Conservation (phyloP, 2,888 invertebrate genomes). For the Scaptomyza caliginosa region DNA sequence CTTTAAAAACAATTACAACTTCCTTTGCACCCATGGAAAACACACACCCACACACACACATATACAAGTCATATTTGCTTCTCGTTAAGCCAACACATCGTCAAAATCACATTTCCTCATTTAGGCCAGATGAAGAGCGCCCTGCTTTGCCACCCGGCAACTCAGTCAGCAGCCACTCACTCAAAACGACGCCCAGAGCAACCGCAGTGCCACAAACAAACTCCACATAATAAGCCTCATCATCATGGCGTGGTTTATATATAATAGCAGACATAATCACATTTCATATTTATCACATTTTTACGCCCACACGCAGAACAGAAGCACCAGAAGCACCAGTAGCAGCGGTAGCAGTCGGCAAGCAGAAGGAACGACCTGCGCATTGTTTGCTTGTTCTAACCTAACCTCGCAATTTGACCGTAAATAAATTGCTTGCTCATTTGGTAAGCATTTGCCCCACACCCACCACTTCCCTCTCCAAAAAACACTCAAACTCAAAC, state of each 20-base stretch:
- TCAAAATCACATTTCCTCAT: conserved; percentile 81
- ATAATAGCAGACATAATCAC: conserved; percentile 81
- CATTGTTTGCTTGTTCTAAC: conserved; percentile 64
- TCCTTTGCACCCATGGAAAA: conserved; percentile 48
- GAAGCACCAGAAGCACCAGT: no score
- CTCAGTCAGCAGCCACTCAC: conserved; percentile 54
- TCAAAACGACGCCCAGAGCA: conserved; percentile 76
- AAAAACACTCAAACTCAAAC: conserved; percentile 10
- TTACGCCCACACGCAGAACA: conserved; percentile 69
- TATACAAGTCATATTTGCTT: conserved; percentile 29
- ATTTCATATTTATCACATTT: conserved; percentile 82
- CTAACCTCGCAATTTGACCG: conserved; percentile 82
- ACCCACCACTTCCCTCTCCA: no score
- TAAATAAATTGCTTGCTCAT: conserved; percentile 82
- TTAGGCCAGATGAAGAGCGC: conserved; percentile 31
- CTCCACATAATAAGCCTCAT: conserved; percentile 78
- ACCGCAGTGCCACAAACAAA: conserved; percentile 72
- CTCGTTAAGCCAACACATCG: conserved; percentile 80
- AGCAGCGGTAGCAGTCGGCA: neutral
- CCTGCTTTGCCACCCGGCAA: conserved; percentile 10
- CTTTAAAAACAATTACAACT: conserved; percentile 79
- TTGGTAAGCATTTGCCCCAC: conserved; percentile 77
- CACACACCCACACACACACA: conserved; percentile 8
- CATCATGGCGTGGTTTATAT: conserved; percentile 61
- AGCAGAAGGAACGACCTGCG: conserved; percentile 50